Base-by-base conservation (phyloP, 2,797 vertebrate species). In the Bufotes viridis region DNA sequence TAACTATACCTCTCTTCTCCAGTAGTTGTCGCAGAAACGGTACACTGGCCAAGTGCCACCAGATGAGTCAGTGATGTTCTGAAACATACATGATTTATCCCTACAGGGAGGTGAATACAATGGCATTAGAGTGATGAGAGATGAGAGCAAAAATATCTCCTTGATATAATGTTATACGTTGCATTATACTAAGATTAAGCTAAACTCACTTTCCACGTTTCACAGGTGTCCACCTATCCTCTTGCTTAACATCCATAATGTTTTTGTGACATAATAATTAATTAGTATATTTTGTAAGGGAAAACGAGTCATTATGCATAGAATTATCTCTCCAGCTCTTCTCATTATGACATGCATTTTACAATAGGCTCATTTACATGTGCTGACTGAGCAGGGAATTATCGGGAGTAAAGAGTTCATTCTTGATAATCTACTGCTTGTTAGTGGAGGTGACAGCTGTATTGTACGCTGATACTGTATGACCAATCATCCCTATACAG, bases 11-110 rank as follows among this genome's bases (percentile, higher is more conserved):
- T 95, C 81, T 91, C 96, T 94, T 88, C 91, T 97, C 96, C 96
- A 97, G 92, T 96, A 97, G 92, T 93, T 96, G 91, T 96, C 96
- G 91, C 96, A 97, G 61, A 97, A 92, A 63, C 96, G 95, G 78
- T 96, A 22, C 5, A 94, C 96, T 88, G 95, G 92, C 26, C 95
- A 96, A 14, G 75, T 81, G 81, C 93, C 95, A n/a, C 93, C 93
- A 65, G 96, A 93, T 0, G 15, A 53, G 90, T 93, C 93, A 57
- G 87, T 81, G 74, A 93, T 58, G 1, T 90, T 34, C 61, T 93
- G 94, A 91, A 96, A 97, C 81, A 96, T 91, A 82, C 96, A 96
- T 18, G 91, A 95, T 90, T 91, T 93, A 88, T 96, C 95, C 92
- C 96, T 96, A 91, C 65, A 63, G 49, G 26, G 10, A 84, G 60